Evolutionary conservation across 2,888 invertebrate species (phyloP), one percentile per base, ranked within the genome.

Genomic region (Entomobrya proxima): DNA sequence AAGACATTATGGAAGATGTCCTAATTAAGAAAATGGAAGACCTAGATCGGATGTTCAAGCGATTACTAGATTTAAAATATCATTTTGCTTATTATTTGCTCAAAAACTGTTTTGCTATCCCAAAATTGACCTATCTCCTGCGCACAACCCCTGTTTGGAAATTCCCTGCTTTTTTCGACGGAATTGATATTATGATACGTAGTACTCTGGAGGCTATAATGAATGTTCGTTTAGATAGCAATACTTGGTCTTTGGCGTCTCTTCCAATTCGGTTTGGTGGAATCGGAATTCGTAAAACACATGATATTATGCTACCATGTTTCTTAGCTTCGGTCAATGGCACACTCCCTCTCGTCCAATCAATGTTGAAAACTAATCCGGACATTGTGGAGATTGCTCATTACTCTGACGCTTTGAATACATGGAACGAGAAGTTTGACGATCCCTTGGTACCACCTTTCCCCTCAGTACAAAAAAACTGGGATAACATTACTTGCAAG

Each of bases 81-180:
- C 74, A 74, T 21, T n/a, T 74, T 1, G 74, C 74, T 9, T 74
- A 74, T 52, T 24, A 13, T 32, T 52, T 74, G 1, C 9, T 74
- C 13, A 47, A 50, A 18, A 27, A 52, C 32, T 74, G 74, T n/a
- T 24, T 74, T 2, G 21, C 9, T 13, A 15, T 74, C 47, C 74
- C 74, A 6, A 74, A 74, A 30, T 24, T 74, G 0, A 74, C 52
- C 1, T 74, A 11, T 18, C 5, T 52, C 2, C 52, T 74, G 2
- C 30, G 74, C 1, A 50, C 74, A 2, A 30, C n/a, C 13, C 52
- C 74, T 13, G 9, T 30, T 11, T 74, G 74, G 74, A 15, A 18
- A n/a, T 47, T 21, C 7, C 30, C 47, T 21, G 52, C 50, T 32
- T 4, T 74, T 2, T 2, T 74, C 1, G 32, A 30, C 7, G 9